A percentile compares a stretch with the other conserved stretches of the same genome.
Conservation (phyloP, 2,797 vertebrate species). For the Sylvilagus floridanus region DNA sequence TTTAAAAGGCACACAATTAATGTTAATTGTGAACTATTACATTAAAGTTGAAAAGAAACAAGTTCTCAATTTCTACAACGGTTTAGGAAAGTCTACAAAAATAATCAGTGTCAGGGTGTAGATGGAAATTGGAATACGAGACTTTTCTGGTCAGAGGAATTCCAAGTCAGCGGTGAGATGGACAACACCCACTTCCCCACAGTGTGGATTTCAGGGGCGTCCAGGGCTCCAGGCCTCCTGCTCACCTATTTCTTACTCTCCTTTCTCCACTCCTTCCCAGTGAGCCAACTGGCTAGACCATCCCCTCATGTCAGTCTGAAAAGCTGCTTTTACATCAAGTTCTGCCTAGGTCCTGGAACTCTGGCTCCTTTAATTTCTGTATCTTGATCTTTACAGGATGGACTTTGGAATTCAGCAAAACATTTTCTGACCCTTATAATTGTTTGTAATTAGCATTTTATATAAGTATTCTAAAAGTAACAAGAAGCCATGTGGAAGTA, state of each 20-base stretch:
- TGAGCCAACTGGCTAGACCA: not conserved
- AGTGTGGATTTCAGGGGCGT: not conserved
- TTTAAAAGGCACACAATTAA: not conserved
- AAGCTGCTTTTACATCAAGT: not conserved
- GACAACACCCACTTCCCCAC: not conserved
- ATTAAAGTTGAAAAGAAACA: not conserved
- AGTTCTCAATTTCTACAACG: not conserved
- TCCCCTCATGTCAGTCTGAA: constrained; percentile 14
- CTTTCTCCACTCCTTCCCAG: not conserved
- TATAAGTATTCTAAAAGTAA: constrained; percentile 30
- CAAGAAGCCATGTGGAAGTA: constrained; percentile 2
- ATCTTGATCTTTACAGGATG: constrained; percentile 31
- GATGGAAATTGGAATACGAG: not conserved
- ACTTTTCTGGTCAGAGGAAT: not conserved
- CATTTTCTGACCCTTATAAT: not conserved
- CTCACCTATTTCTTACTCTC: not conserved
- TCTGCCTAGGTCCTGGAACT: not conserved
- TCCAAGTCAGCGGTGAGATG: not conserved
- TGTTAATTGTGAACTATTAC: not conserved
- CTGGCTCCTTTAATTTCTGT: not conserved
- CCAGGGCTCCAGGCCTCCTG: not conserved
- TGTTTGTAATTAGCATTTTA: not conserved
- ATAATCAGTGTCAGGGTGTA: not conserved
- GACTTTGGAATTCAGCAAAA: not conserved
- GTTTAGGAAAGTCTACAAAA: not conserved